These are phyloP conservation scores for Hiodon alosoides DNA, from an alignment of 2,113 vertebrate species.

Conservation along the genomic window DNA sequence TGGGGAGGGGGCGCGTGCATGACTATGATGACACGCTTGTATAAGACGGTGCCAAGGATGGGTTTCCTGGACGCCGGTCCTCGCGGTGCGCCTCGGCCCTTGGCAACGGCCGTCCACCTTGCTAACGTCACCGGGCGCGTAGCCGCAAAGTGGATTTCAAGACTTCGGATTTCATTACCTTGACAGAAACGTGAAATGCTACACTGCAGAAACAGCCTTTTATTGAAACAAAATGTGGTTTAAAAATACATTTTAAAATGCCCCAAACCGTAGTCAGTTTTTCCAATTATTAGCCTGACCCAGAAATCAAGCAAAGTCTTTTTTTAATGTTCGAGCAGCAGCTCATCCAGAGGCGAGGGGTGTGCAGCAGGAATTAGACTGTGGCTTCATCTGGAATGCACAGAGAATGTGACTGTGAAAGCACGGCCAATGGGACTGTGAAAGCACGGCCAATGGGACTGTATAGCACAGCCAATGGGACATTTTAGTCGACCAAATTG, in stretches of 20 bases:
- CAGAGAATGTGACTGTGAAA: neutral
- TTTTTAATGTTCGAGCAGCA: constrained; percentile 47
- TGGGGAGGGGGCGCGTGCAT: neutral
- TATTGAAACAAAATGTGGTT: constrained; percentile 55
- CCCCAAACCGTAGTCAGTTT: constrained; percentile 53
- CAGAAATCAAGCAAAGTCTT: constrained; percentile 57
- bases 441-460: constrained; percentile 2
- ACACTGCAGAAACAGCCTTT: constrained; percentile 48
- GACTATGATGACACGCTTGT: too few species aligned
- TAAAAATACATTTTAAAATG: constrained; percentile 28
- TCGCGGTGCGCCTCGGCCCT: too few species aligned
- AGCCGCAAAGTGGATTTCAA: constrained; percentile 40
- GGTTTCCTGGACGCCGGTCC: too few species aligned
- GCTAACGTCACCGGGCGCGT: constrained; percentile 39
- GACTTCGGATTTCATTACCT: constrained; percentile 46
- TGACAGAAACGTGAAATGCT: constrained; percentile 55
- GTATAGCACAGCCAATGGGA: constrained; percentile 1
- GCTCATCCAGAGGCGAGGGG: constrained; percentile 2
- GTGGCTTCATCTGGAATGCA: neutral
- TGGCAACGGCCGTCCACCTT: constrained; percentile 44
- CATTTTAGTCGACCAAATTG: neutral
- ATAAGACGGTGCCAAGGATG: too few species aligned
- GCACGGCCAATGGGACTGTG: neutral
- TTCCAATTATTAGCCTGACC: constrained; percentile 65
- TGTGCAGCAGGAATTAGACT: constrained; percentile 3